Evolutionary conservation across 2,797 vertebrate genomes (phyloP).

Genomic region (Microtus californicus): DNA sequence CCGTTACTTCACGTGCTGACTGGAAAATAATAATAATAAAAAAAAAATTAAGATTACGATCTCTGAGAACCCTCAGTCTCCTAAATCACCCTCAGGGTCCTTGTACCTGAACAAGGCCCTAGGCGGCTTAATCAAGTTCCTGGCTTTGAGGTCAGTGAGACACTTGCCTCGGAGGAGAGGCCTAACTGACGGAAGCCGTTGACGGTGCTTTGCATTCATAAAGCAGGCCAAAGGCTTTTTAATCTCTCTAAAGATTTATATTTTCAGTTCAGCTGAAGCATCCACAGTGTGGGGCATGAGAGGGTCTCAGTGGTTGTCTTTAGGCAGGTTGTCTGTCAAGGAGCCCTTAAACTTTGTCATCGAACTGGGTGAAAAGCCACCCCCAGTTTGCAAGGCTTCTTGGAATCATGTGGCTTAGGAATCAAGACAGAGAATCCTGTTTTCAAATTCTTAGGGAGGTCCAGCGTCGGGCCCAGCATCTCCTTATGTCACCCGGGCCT

Average conservation of each 20-base stretch:
- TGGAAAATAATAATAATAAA: background rate
- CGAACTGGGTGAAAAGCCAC: background rate
- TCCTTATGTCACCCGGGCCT: too few relatives aligned
- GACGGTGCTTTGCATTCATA: background rate
- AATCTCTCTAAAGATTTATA: background rate
- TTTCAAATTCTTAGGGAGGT: background rate
- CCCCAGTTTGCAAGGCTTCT: conserved; percentile 12
- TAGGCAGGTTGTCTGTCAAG: background rate
- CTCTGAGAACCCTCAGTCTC: background rate
- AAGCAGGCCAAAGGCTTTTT: background rate
- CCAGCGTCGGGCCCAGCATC: background rate
- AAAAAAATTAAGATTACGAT: background rate
- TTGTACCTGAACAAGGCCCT: background rate
- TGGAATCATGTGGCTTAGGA: background rate
- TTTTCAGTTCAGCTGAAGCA: background rate
- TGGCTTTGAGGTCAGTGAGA: background rate
- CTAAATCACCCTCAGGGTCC: background rate
- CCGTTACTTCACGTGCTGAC: background rate
- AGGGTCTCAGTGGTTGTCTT: background rate
- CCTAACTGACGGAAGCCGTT: background rate
- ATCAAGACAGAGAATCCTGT: background rate
- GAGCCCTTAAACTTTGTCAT: background rate
- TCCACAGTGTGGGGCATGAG: background rate
- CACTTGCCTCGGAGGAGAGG: background rate
- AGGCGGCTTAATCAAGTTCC: background rate